Evolutionary conservation across 35 echinoderm and acorn worm species (phyloP), one percentile per base, ranked within the genome.

Genomic region (Heliocidaris erythrogramma): DNA sequence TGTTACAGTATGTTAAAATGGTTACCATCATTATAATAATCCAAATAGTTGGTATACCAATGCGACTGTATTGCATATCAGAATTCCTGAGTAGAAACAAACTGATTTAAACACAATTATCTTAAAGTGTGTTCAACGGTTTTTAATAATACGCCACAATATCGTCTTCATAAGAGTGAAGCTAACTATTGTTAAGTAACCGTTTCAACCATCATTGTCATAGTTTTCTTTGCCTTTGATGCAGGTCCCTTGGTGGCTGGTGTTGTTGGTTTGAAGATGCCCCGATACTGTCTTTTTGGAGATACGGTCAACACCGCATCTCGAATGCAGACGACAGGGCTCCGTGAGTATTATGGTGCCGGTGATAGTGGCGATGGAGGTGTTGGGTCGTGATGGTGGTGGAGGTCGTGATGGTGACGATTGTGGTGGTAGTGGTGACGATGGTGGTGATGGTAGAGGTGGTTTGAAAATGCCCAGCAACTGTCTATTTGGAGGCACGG

Each of bases 401-500:
- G 8, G n/a, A n/a, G n/a, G n/a, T n/a, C n/a, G 95, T 93, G 49
- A 13, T 3, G 35, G 3, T 42, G 50, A 50, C 56, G 48, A 93
- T 93, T 0, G 95, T 96, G 8, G 95, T 93, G 49, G 5, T 3
- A 3, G 3, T 42, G 18, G 93, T 96, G 50, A 50, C 56, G 48
- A 93, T 93, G 3, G 95, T 96, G 8, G 95, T 93, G 49, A 13
- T 3, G 35, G 3, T 42, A 3, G 35, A 1, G 35, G 35, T 59
- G 95, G 92, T 86, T 48, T 96, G 48, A 94, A 92, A 29, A 96
- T 96, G 93, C 95, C 95, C 31, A 65, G 95, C 2, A 94, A 60
- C 88, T 96, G 95, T 78, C 85, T 96, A 13, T 96, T 96, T 47
- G 95, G 95, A 35, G 93, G 94, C 50, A 96, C 95, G 9, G 92